Evolutionary conservation across 2,113 vertebrate species (phyloP).

Genomic region (Loxodonta africana): DNA sequence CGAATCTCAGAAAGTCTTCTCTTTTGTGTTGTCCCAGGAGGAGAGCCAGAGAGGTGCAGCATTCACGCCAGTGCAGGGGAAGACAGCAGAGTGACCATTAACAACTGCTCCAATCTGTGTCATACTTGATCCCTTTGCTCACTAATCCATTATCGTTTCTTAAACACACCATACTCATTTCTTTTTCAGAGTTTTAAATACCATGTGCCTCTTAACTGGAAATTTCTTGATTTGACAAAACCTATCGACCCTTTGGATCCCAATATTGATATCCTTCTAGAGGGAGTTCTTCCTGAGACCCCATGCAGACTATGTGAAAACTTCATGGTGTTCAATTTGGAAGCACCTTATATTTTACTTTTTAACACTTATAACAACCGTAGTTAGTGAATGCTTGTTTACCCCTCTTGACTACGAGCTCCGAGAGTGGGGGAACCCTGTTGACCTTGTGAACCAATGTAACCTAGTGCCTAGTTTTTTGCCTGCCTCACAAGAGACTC

Average conservation of each 20-base stretch:
- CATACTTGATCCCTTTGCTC: neutral
- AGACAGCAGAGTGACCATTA: neutral
- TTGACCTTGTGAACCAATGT: neutral
- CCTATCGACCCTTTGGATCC: neutral
- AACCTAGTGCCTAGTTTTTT: neutral
- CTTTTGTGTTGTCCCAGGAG: neutral
- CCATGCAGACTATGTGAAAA: neutral
- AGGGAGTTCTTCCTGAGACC: neutral
- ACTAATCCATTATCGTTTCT: neutral
- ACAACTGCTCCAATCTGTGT: too few relatives aligned
- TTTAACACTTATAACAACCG: neutral
- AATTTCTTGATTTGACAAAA: neutral
- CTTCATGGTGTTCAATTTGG: neutral
- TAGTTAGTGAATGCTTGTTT: neutral
- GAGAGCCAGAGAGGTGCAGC: neutral
- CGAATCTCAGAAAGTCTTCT: neutral
- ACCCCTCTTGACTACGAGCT: neutral
- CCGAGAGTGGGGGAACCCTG: neutral
- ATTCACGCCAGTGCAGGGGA: too few relatives aligned
- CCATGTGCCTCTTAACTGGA: neutral
- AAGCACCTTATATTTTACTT: neutral
- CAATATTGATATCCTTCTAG: neutral
- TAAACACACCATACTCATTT: neutral
- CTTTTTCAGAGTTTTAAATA: neutral
- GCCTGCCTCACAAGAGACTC: neutral